phyloP scores from a whole-genome alignment of 2,113 vertebrate genomes.

The Rattus rattus region DNA sequence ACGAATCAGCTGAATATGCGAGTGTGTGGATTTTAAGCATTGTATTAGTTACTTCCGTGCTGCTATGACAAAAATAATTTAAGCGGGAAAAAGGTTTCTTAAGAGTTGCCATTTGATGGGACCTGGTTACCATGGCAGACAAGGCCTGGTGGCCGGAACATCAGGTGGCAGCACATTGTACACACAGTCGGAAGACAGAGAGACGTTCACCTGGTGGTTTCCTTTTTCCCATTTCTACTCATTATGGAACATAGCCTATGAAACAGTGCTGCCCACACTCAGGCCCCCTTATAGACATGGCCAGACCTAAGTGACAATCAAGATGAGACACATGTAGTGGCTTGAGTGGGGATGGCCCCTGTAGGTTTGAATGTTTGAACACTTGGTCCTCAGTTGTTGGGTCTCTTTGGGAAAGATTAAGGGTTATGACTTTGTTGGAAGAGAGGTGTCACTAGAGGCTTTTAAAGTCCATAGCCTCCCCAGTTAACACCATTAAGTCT shows the following conservation, averaged over 20 bases:
- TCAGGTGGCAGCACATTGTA: neutral
- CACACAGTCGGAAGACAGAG: neutral
- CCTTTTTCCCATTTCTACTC: neutral
- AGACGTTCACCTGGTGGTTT: neutral
- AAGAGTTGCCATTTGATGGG: neutral
- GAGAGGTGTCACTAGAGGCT: neutral
- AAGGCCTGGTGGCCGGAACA: neutral
- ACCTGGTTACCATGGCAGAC: neutral
- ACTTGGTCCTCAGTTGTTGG: neutral
- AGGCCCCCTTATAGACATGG: neutral
- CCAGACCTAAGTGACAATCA: neutral
- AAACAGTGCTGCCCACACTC: neutral
- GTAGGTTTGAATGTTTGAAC: neutral
- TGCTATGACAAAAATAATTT: neutral
- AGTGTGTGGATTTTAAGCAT: neutral
- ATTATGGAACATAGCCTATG: neutral
- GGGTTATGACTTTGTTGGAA: neutral
- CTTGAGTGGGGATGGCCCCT: neutral
- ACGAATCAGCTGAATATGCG: conserved; percentile 32
- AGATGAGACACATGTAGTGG: neutral
- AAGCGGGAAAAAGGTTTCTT: neutral
- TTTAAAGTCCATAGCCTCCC: neutral
- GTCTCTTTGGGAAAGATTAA: neutral
- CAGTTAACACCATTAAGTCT: neutral
- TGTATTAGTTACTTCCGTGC: neutral